Evolutionary conservation across 1,140 invertebrate species (phyloP).

Genomic region (Aphelenchoides fujianensis): DNA sequence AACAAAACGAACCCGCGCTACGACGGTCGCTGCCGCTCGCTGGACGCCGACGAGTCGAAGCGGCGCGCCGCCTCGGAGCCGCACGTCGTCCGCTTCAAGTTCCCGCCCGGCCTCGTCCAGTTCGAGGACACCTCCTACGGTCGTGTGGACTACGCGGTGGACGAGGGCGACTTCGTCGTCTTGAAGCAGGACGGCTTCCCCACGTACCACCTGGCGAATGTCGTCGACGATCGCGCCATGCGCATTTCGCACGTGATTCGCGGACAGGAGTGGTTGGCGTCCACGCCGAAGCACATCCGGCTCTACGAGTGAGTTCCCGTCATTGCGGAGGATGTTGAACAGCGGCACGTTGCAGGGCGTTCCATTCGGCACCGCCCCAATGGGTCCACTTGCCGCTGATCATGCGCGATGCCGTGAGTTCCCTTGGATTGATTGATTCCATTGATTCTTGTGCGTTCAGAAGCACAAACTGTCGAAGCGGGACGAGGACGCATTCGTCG

Average conservation of each 20-base stretch:
- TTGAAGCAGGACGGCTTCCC: conserved; percentile 74
- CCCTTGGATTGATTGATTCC: conserved; percentile 80
- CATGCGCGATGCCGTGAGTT: conserved; percentile 74
- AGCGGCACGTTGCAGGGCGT: conserved; percentile 69
- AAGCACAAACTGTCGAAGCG: conserved; percentile 89
- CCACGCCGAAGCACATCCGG: conserved; percentile 89
- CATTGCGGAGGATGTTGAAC: background rate
- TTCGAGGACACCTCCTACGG: conserved; percentile 81
- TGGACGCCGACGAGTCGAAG: conserved; percentile 71
- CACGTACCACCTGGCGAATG: conserved; percentile 97
- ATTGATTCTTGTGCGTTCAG: too few species aligned
- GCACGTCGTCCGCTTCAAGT: conserved; percentile 81
- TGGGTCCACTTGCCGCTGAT: conserved; percentile 90
- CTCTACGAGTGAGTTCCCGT: conserved; percentile 70
- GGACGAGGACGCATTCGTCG: conserved; percentile 71
- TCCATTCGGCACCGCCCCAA: conserved; percentile 80
- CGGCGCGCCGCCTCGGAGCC: conserved; percentile 69
- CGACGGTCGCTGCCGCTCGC: conserved; percentile 83
- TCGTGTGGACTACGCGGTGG: conserved; percentile 69
- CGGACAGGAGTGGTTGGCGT: conserved; percentile 93
- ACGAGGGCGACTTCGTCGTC: conserved; percentile 83
- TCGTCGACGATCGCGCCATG: conserved; percentile 96
- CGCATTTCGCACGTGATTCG: conserved; percentile 86
- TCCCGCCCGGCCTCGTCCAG: conserved; percentile 36
- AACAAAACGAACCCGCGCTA: conserved; percentile 77